Base-by-base conservation (phyloP, 37 sponge, comb jelly and placozoan genomes). In the Trichoplax adhaerens region DNA sequence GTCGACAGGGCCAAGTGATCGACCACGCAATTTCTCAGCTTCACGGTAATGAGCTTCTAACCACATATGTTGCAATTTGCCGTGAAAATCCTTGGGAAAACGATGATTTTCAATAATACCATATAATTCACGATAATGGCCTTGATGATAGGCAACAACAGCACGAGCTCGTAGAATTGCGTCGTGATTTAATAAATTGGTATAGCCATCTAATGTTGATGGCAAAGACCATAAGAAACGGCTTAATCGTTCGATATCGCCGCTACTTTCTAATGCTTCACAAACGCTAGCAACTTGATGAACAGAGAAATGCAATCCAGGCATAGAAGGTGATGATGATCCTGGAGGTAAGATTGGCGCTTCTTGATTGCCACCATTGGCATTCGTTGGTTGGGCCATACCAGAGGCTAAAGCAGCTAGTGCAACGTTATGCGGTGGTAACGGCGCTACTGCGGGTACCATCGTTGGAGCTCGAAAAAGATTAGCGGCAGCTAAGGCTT, bases 161-260 rank as follows among this genome's bases (percentile, higher is more conserved):
- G 75, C 75, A 2, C 75, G 75, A 8, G 75, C 63, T 48, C 65
- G 2, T 12, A 74, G 62, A n/a, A 74, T 74, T 66, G 65, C 49
- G 50, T 74, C 75, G 52, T 74, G 53, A 56, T 74, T 74, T 29
- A 29, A 29, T 29, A 29, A 29, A 65, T 62, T 62, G 64, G 53
- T 65, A 47, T 74, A 65, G 55, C 65, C 75, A 5, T 53, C 65
- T 46, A 49, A 55, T 10, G 48, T 63, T 7, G 65, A 65, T 2
- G 75, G 75, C 52, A 74, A 56, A 7, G 75, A 74, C 75, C 75
- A 74, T 55, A 74, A 65, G 75, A 74, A 74, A 54, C 75, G 64
- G 65, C 54, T 65, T 1, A 74, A 65, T 4, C 75, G 48, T 56
- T 74, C 75, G 4, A 74, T 74, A 49, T 74, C 75, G 2, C 75